Percentiles rank a stretch among this genome's conserved stretches.
These are phyloP conservation scores for Hydraecia micacea DNA, from an alignment of 2,888 invertebrate genomes.

Conservation along the genomic window DNA sequence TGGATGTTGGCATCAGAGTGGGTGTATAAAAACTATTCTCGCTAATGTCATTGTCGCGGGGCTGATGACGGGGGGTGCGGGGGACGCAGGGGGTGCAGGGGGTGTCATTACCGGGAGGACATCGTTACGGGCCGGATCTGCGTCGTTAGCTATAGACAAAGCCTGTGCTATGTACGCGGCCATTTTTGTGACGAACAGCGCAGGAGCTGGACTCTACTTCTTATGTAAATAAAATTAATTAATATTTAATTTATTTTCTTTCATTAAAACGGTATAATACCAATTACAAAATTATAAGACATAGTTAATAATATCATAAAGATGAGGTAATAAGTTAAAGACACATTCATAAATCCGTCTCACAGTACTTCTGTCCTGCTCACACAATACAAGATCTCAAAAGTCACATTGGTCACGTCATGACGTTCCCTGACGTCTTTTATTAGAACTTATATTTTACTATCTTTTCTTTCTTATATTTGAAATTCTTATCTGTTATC, in stretches of 20 bases:
- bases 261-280: background rate
- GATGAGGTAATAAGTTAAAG: background rate
- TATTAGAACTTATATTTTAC: background rate
- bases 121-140: conserved; percentile 86
- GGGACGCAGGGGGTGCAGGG: conserved; percentile 53
- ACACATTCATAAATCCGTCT: background rate
- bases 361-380: background rate
- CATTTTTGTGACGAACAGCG: conserved; percentile 75
- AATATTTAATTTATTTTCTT: background rate
- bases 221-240: background rate
- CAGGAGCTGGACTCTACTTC: conserved; percentile 59
- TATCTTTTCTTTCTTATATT: background rate
- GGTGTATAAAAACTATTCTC: conserved; percentile 69
- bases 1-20: conserved; percentile 49
- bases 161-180: conserved; percentile 82
- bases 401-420: background rate
- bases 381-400: background rate
- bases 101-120: conserved; percentile 82
- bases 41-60: conserved; percentile 79
- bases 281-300: background rate
- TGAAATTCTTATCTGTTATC: background rate
- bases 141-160: conserved; percentile 87
- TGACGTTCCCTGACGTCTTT: background rate
- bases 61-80: conserved; percentile 67
- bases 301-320: background rate